These are phyloP conservation scores for Grus americana DNA, from an alignment of 2,113 vertebrate genomes.

Conservation along the genomic window DNA sequence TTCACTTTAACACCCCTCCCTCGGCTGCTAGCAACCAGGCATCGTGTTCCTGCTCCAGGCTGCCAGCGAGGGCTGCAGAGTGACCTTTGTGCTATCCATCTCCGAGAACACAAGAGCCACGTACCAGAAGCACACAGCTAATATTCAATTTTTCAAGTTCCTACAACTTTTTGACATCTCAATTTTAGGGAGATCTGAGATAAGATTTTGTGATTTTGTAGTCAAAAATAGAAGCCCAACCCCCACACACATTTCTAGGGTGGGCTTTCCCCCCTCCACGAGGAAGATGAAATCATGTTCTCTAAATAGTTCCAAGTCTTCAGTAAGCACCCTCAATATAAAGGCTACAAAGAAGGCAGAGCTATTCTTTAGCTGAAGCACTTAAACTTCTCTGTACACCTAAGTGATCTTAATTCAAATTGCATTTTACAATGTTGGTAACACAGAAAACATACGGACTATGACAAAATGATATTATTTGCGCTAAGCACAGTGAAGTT, in stretches of 20 bases:
- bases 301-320: background rate
- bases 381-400: background rate
- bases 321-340: background rate
- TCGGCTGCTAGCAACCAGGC: background rate
- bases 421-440: background rate
- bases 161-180: background rate
- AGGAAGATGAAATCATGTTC: background rate
- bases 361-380: background rate
- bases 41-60: background rate
- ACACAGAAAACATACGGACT: rapidly evolving
- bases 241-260: background rate
- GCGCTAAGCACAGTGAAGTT: background rate
- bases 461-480: rapidly evolving
- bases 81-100: background rate
- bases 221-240: background rate
- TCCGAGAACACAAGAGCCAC: background rate
- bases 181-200: background rate
- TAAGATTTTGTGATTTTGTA: background rate
- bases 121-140: too few species aligned
- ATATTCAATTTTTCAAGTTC: background rate
- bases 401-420: background rate
- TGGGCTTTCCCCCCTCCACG: background rate
- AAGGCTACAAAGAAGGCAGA: background rate
- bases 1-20: background rate
- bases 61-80: background rate